Conservation (phyloP, 2,113 vertebrate species). For the Rhea pennata region DNA sequence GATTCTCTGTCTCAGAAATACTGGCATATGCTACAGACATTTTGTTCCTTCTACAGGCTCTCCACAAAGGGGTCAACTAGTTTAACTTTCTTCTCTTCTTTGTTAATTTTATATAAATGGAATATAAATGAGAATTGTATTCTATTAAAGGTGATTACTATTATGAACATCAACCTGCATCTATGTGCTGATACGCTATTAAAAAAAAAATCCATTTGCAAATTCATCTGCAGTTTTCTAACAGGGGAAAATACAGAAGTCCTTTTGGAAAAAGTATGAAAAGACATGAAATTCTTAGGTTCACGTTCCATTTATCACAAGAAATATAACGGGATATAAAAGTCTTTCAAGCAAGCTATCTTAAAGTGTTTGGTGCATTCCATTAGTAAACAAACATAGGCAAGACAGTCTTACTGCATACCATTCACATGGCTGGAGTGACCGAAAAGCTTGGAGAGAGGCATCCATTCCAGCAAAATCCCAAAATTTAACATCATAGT, state of each 20-base stretch:
- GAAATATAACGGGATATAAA: background rate
- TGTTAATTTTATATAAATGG: background rate
- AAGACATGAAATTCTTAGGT: background rate
- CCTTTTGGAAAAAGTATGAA: background rate
- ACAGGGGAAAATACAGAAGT: background rate
- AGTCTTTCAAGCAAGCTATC: background rate
- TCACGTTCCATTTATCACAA: background rate
- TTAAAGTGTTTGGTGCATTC: background rate
- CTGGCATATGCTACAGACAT: background rate
- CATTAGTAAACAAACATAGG: background rate
- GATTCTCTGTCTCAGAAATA: background rate
- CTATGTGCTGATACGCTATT: background rate
- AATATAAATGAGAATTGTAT: background rate
- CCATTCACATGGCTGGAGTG: slow-evolving; percentile 96
- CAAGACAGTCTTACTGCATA: slow-evolving; percentile 60
- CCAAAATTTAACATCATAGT: slow-evolving; percentile 95
- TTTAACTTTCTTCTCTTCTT: background rate
- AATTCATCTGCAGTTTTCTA: background rate
- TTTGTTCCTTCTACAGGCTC: background rate
- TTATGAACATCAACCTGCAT: background rate
- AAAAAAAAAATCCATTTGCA: background rate
- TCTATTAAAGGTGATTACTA: background rate
- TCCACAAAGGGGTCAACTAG: background rate
- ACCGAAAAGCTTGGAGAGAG: slow-evolving; percentile 91
- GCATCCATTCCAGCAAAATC: slow-evolving; percentile 99